Evolutionary conservation across 2,888 invertebrate species (phyloP).

Genomic region (Cephus rjabovi): DNA sequence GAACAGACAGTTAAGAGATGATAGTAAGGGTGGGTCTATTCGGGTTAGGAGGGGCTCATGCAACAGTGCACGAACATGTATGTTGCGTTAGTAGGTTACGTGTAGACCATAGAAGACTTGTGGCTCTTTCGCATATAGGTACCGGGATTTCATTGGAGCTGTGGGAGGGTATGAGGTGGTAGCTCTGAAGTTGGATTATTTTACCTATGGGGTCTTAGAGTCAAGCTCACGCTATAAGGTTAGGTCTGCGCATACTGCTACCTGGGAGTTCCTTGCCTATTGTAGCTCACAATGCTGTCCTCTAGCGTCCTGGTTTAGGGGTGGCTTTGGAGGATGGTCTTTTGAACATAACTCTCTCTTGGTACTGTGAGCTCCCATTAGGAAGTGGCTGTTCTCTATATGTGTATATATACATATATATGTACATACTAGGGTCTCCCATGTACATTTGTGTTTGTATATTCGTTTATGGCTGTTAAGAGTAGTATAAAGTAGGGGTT

Average conservation of each 20-base stretch:
- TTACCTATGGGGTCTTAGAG: background rate
- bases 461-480: background rate
- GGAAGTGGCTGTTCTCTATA: background rate
- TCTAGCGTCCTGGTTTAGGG: slow-evolving; percentile 13
- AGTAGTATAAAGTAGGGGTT: background rate
- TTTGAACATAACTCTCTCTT: slow-evolving; percentile 23
- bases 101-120: background rate
- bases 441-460: background rate
- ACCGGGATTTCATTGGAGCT: background rate
- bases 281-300: slow-evolving; percentile 4
- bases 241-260: background rate
- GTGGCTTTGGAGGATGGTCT: slow-evolving; percentile 20
- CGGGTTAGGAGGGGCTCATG: background rate
- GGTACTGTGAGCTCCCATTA: slow-evolving; percentile 11
- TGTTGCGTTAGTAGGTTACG: background rate
- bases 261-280: slow-evolving; percentile 1
- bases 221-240: background rate
- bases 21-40: background rate
- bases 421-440: too few relatives aligned
- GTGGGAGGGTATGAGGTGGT: background rate
- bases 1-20: slow-evolving; percentile 46
- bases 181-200: slow-evolving; percentile 10
- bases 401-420: too few relatives aligned
- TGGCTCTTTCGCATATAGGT: background rate
- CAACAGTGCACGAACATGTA: background rate